These are phyloP conservation scores for Tachuris rubrigastra DNA, from an alignment of 2,113 vertebrate species.

Conservation along the genomic window DNA sequence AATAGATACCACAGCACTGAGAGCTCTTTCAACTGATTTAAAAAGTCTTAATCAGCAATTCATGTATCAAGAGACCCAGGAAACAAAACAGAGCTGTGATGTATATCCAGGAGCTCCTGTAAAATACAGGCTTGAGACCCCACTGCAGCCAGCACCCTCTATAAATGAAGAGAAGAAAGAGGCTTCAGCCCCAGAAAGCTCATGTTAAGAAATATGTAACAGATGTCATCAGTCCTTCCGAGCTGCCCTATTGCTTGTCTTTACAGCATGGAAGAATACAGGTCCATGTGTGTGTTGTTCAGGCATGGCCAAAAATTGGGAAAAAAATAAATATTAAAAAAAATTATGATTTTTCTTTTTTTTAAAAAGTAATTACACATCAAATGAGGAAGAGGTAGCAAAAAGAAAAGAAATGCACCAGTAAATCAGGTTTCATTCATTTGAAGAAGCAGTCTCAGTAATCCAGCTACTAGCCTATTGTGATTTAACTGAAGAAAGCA, in stretches of 20 bases:
- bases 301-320: not conserved
- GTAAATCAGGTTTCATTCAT: not conserved
- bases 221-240: not conserved
- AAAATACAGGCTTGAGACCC: not conserved
- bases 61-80: not conserved
- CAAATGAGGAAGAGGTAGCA: not conserved
- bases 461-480: not conserved
- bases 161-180: not conserved
- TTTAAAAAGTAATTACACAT: not conserved
- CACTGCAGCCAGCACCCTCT: not conserved
- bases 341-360: not conserved
- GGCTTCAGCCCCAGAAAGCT: not conserved
- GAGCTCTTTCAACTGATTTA: not conserved
- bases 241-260: not conserved
- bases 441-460: not conserved
- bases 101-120: not conserved
- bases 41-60: slow-evolving; percentile 2
- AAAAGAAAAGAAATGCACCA: not conserved
- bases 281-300: no score
- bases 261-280: not conserved
- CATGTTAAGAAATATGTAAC: accelerated
- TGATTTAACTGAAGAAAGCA: not conserved
- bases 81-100: not conserved
- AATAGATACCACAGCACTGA: not conserved
- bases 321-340: not conserved